Base-by-base conservation (phyloP, 2,888 invertebrate genomes). In the Macrosoma leucophasiata region DNA sequence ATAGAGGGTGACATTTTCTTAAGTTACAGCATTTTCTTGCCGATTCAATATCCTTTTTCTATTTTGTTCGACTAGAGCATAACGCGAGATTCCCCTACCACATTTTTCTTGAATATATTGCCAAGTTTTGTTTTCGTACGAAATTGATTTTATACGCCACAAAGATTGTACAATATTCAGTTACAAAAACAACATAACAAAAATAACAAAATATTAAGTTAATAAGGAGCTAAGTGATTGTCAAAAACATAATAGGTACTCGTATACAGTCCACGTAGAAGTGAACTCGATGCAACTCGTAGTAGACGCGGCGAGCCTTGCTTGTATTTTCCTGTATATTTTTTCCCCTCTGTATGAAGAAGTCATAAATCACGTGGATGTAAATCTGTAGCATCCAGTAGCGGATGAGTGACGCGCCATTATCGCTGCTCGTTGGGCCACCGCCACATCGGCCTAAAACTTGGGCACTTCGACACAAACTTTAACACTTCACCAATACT, bases 281-380 rank as follows among this genome's bases (percentile, higher is more conserved):
- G n/a, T n/a, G n/a, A n/a, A n/a, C n/a, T n/a, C n/a, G n/a, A n/a
- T 29, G 17, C 25, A 9, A n/a, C 24, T 14, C 40, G 30, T 30
- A 23, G 29, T 38, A 40, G 29, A 29, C 40, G 43, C 37, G 33
- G 41, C 50, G 48, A 37, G 39, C 43, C 56, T 58, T 58, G 60
- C 54, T 59, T 58, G 48, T 65, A 64, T 69, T 71, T 72, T 57
- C 58, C 58, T 71, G 71, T 75, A 70, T 55, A 74, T 73, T 73
- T 71, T 73, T 71, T 70, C 69, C 75, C 73, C 75, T 76, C 74
- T 78, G 63, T 72, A 82, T 81, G 75, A 82, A 82, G 78, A 73
- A 77, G 76, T 74, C 79, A 79, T 84, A 82, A 82, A 84, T 84
- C 81, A 82, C 68, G 51, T 51, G 74, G 66, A 82, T 82, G 81